phyloP scores from a whole-genome alignment of 2,113 vertebrate species.

The Macrotis lagotis region DNA sequence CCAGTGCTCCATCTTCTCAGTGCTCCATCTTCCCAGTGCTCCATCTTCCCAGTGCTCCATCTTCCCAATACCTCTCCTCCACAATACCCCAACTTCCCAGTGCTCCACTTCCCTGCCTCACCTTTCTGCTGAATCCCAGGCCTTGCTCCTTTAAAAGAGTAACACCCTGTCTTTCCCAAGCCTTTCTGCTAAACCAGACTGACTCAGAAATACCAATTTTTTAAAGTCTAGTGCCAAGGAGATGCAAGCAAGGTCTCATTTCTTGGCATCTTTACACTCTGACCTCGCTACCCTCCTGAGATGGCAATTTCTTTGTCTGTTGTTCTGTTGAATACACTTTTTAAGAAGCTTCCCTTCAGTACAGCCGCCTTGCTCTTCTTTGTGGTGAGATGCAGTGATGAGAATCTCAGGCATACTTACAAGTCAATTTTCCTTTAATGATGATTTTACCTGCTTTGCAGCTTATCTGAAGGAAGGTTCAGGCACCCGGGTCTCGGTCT shows the following conservation, averaged over 20 bases:
- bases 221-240: not conserved
- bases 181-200: not conserved
- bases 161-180: not conserved
- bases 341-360: conserved; percentile 40
- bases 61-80: no score
- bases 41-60: no score
- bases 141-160: not conserved
- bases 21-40: no score
- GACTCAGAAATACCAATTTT: not conserved
- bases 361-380: conserved; percentile 43
- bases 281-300: not conserved
- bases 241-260: not conserved
- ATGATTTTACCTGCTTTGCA: conserved; percentile 70
- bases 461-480: conserved; percentile 72
- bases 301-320: conserved; percentile 64
- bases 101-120: fast-evolving
- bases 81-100: no score
- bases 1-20: no score
- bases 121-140: not conserved
- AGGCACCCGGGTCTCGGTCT: conserved; percentile 37
- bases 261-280: conserved; percentile 11
- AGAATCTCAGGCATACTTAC: conserved; percentile 48
- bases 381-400: conserved; percentile 57
- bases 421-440: conserved; percentile 75
- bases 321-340: conserved; percentile 67